These are phyloP conservation scores for Philhelius pedissequus DNA, from an alignment of 2,888 invertebrate species.

Conservation along the genomic window DNA sequence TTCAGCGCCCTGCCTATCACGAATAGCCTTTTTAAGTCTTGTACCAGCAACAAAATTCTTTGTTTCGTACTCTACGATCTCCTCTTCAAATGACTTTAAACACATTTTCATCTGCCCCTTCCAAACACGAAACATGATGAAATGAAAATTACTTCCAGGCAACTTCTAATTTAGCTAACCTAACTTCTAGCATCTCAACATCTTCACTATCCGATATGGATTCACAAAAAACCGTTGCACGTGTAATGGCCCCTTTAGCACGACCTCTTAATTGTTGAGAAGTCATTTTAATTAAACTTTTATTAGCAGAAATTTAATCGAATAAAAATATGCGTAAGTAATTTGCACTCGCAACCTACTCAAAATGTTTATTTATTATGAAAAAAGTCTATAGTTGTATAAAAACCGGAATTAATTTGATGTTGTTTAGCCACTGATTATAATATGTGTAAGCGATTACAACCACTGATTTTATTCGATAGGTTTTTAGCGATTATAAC, in stretches of 20 bases:
- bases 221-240: background rate
- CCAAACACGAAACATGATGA: background rate
- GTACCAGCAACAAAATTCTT: background rate
- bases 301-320: background rate
- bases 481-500: too few species aligned
- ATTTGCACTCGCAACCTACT: background rate
- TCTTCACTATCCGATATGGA: background rate
- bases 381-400: too few species aligned
- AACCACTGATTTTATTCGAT: too few species aligned
- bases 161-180: background rate
- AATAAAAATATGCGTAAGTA: background rate
- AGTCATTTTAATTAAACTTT: background rate
- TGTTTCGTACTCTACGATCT: background rate
- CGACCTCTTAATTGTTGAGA: background rate
- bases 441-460: too few species aligned
- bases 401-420: too few species aligned
- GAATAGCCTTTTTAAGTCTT: background rate
- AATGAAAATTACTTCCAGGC: background rate
- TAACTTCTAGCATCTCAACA: background rate
- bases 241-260: background rate
- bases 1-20: too few species aligned
- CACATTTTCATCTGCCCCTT: background rate
- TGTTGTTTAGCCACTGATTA: too few species aligned
- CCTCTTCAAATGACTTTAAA: background rate
- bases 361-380: background rate